Evolutionary conservation across 1,140 invertebrate genomes (phyloP).

Genomic region (Pseudomyrmex flavicornis): DNA sequence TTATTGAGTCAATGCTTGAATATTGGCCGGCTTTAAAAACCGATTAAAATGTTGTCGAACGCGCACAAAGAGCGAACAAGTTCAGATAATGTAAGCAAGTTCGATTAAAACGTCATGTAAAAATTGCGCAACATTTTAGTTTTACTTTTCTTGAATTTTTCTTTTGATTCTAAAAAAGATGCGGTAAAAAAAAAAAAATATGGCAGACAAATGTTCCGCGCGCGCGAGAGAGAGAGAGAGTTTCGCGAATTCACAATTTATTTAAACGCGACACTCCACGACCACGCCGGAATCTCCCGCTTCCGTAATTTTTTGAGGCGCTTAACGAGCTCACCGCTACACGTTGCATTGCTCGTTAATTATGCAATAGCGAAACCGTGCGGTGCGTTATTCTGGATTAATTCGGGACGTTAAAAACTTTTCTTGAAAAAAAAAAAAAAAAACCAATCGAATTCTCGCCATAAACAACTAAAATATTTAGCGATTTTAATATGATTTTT

Average conservation of each 20-base stretch:
- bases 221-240: too few relatives aligned
- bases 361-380: constrained; percentile 26
- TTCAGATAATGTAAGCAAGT: too few relatives aligned
- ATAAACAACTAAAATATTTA: constrained; percentile 33
- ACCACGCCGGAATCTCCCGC: constrained; percentile 19
- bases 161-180: not conserved
- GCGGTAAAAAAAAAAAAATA: constrained; percentile 7
- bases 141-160: not conserved
- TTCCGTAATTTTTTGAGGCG: constrained; percentile 27
- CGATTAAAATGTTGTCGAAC: too few relatives aligned
- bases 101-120: too few relatives aligned
- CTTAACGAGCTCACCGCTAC: constrained; percentile 62
- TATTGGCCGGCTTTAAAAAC: not conserved
- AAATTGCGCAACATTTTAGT: not conserved
- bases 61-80: too few relatives aligned
- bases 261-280: not conserved
- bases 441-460: not conserved
- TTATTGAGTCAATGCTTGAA: not conserved
- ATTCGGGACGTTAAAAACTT: constrained; percentile 18
- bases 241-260: too few relatives aligned
- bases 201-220: too few relatives aligned
- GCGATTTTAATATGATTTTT: not conserved
- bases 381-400: not conserved
- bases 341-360: constrained; percentile 59
- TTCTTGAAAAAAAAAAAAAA: not conserved